phyloP scores from a whole-genome alignment of 53 echinoderm and acorn worm genomes.

The Temnopleurus reevesii region DNA sequence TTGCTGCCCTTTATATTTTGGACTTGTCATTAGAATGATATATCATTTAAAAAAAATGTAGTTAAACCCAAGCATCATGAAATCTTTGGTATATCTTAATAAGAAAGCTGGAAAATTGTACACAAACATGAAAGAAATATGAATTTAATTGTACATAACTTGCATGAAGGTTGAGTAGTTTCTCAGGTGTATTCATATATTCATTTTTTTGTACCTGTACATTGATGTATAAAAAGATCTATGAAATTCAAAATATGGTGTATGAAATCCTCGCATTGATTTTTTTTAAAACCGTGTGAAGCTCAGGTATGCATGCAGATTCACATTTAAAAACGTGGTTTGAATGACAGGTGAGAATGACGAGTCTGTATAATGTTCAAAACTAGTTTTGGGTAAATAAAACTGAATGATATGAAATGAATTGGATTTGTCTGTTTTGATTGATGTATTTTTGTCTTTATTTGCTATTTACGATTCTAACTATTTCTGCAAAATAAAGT shows the following conservation, averaged over 20 bases:
- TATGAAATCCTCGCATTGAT: not conserved
- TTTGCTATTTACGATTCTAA: too few species aligned
- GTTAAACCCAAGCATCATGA: too few species aligned
- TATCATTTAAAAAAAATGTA: too few species aligned
- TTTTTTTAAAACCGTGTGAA: not conserved
- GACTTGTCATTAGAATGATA: too few species aligned
- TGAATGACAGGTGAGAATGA: not conserved
- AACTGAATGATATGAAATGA: not conserved
- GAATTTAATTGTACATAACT: not conserved
- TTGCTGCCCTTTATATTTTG: too few species aligned
- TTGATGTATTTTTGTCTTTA: not conserved
- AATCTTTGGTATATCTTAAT: too few species aligned
- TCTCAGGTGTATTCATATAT: conserved; percentile 41
- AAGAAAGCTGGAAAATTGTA: too few species aligned
- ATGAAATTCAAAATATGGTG: conserved; percentile 3
- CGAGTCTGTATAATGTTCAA: not conserved
- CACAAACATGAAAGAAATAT: not conserved
- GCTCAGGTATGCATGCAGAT: conserved; percentile 18
- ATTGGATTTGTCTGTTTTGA: not conserved
- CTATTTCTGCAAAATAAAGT: too few species aligned
- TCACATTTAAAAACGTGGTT: not conserved
- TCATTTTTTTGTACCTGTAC: conserved; percentile 22
- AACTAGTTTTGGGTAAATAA: conserved; percentile 27
- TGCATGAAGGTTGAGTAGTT: conserved; percentile 29
- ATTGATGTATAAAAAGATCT: not conserved